Conservation (phyloP, 2,888 invertebrate genomes). For the Azorinus chamasolen region DNA sequence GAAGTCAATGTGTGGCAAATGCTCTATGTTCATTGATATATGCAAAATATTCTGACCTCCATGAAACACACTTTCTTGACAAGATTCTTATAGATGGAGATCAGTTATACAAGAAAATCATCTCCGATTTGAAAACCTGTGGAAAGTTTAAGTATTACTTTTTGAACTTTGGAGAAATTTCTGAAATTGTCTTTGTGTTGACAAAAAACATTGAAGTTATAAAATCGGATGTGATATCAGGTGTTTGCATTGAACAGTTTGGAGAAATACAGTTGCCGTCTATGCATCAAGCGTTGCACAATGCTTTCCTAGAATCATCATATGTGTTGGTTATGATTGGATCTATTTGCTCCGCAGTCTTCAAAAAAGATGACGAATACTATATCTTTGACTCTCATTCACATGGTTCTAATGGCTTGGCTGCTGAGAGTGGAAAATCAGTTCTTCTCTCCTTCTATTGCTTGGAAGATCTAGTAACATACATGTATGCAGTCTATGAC, state of each 20-base stretch:
- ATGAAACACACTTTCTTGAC: slow-evolving; percentile 2
- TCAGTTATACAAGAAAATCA: slow-evolving; percentile 8
- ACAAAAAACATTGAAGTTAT: slow-evolving; percentile 2
- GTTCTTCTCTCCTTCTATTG: slow-evolving; percentile 18
- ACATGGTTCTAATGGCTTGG: slow-evolving; percentile 29
- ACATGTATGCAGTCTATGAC: slow-evolving; percentile 36
- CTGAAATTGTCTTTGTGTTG: slow-evolving; percentile 1
- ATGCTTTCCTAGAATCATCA: slow-evolving; percentile 4
- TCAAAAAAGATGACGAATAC: slow-evolving; percentile 7
- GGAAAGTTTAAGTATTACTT: slow-evolving; percentile 10
- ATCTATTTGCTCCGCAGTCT: slow-evolving; percentile 39
- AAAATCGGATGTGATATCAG: slow-evolving; percentile 20
- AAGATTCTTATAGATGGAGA: slow-evolving; percentile 31
- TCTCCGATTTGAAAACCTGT: slow-evolving; percentile 1
- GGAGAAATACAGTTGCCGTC: slow-evolving; percentile 14
- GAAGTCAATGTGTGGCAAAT: slow-evolving; percentile 39
- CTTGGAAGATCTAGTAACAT: slow-evolving; percentile 31
- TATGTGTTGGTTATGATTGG: slow-evolving; percentile 24
- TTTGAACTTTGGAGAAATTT: slow-evolving; percentile 36
- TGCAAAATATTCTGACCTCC: slow-evolving; percentile 7
- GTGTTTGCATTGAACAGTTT: slow-evolving; percentile 2
- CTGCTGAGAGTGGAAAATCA: slow-evolving; percentile 33
- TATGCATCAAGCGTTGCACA: slow-evolving; percentile 16
- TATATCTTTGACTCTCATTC: slow-evolving; percentile 42
- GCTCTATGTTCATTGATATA: slow-evolving; percentile 29